A percentile compares a stretch with the other conserved stretches of the same genome.
These are phyloP conservation scores for Mimumesa dahlbomi DNA, from an alignment of 2,888 invertebrate genomes.

Conservation along the genomic window DNA sequence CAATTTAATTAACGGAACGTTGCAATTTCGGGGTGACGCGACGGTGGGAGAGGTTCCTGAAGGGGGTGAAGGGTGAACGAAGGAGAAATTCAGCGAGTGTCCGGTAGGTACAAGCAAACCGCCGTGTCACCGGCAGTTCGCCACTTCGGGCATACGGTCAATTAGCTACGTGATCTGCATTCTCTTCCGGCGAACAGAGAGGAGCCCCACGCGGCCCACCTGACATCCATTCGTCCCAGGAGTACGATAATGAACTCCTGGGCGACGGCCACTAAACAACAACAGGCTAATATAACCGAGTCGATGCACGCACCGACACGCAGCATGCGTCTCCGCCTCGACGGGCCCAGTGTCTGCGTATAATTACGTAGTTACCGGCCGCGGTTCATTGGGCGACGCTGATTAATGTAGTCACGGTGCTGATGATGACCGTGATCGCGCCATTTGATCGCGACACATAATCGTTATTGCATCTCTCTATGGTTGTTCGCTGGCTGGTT, in stretches of 20 bases:
- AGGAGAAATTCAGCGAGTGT: slow-evolving; percentile 40
- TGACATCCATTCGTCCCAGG: slow-evolving; percentile 49
- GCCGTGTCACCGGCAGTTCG: slow-evolving; percentile 40
- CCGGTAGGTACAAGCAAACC: slow-evolving; percentile 17
- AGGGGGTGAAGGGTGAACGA: too few relatives aligned
- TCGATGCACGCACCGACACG: slow-evolving; percentile 28
- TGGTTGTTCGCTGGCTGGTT: too few relatives aligned
- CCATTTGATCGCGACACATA: slow-evolving; percentile 8
- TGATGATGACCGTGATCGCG: slow-evolving; percentile 30
- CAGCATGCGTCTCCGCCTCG: background rate
- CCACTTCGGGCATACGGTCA: slow-evolving; percentile 60
- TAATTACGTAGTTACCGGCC: slow-evolving; percentile 42
- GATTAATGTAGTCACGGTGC: slow-evolving; percentile 50
- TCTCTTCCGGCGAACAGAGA: slow-evolving; percentile 14
- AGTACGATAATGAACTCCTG: slow-evolving; percentile 74
- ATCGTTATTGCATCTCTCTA: too few relatives aligned
- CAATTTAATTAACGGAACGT: slow-evolving; percentile 59
- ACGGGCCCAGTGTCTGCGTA: background rate
- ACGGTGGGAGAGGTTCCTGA: background rate
- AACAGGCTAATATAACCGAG: slow-evolving; percentile 53
- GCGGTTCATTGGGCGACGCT: slow-evolving; percentile 44
- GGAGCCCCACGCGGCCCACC: slow-evolving; percentile 3
- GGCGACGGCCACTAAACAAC: slow-evolving; percentile 68
- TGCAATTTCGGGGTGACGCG: slow-evolving; percentile 15
- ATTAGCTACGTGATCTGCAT: slow-evolving; percentile 74